A percentile compares a stretch with the other conserved stretches of the same genome.
Evolutionary conservation across 2,797 vertebrate species (phyloP).

Genomic region (Pseudochirops corinnae): DNA sequence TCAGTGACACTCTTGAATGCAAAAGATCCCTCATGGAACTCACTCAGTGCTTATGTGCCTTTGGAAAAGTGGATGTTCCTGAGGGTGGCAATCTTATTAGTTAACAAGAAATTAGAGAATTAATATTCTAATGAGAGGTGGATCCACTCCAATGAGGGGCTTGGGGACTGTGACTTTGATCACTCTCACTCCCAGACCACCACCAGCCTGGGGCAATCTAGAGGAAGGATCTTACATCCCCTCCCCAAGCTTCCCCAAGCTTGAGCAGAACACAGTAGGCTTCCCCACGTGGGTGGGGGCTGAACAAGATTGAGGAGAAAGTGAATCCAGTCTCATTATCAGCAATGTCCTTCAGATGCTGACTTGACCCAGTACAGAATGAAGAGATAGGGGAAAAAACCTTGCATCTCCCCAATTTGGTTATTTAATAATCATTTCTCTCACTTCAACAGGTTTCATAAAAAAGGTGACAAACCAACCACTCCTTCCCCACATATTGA

Average conservation of each 20-base stretch:
- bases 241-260: background rate
- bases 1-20: background rate
- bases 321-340: background rate
- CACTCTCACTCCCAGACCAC: background rate
- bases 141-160: background rate
- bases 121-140: background rate
- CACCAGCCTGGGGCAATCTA: background rate
- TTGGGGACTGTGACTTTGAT: background rate
- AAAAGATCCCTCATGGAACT: background rate
- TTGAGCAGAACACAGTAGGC: background rate
- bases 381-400: background rate
- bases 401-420: background rate
- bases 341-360: background rate
- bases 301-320: background rate
- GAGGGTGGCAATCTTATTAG: background rate
- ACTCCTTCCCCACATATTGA: background rate
- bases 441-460: background rate
- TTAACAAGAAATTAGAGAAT: background rate
- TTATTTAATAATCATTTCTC: background rate
- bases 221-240: background rate
- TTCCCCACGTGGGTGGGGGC: background rate
- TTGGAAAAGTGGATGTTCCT: background rate
- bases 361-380: background rate
- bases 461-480: background rate
- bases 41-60: background rate